phyloP scores from a whole-genome alignment of 2,888 invertebrate species.

The Leptopilina myrica region DNA sequence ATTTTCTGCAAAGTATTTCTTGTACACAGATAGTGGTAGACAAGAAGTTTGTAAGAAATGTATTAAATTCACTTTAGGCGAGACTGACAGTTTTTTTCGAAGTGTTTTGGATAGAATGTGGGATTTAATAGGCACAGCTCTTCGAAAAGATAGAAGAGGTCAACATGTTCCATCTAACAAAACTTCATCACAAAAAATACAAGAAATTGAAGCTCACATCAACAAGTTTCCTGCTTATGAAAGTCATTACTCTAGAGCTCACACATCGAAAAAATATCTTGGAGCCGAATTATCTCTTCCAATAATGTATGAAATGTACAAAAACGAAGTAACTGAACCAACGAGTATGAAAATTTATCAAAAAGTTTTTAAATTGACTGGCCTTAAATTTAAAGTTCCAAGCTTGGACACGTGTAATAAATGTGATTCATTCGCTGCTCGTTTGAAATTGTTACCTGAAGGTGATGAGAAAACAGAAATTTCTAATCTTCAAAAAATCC shows the following conservation, averaged over 20 bases:
- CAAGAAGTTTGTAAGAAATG: constrained; percentile 48
- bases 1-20: neutral
- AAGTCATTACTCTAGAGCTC: constrained; percentile 48
- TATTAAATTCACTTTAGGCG: constrained; percentile 45
- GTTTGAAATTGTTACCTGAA: constrained; percentile 19
- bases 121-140: neutral
- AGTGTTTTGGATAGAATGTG: constrained; percentile 32
- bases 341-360: constrained; percentile 38
- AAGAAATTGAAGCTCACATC: constrained; percentile 45
- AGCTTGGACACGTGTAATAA: constrained; percentile 38
- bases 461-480: constrained; percentile 11
- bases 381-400: constrained; percentile 43
- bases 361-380: constrained; percentile 23
- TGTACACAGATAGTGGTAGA: too few relatives aligned
- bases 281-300: constrained; percentile 33
- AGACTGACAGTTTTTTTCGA: constrained; percentile 45
- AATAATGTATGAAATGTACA: constrained; percentile 42
- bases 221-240: constrained; percentile 48
- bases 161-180: constrained; percentile 44
- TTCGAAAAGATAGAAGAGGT: constrained; percentile 42
- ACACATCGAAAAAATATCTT: constrained; percentile 47
- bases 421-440: constrained; percentile 26
- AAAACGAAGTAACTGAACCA: constrained; percentile 18
- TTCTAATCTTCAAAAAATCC: constrained; percentile 20
- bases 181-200: constrained; percentile 28